phyloP scores from a whole-genome alignment of 2,888 invertebrate genomes.

The Periphyllus acericola region DNA sequence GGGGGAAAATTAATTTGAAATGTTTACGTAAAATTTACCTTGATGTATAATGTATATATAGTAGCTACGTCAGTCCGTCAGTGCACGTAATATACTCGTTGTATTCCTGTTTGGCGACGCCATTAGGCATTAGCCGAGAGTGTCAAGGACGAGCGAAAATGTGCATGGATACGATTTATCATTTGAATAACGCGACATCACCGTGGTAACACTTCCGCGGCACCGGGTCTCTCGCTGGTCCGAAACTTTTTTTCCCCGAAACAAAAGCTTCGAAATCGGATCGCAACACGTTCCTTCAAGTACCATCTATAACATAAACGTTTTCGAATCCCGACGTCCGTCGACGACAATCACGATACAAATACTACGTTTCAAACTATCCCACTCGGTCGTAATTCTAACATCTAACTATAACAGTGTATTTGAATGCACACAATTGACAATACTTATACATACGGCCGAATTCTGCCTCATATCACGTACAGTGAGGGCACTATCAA shows the following conservation, averaged over 20 bases:
- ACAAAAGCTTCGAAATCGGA: background rate
- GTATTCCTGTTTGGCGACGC: constrained; percentile 55
- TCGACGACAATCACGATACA: background rate
- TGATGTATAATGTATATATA: constrained; percentile 2
- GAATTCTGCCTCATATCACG: background rate
- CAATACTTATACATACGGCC: background rate
- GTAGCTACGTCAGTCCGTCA: background rate
- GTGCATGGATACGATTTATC: constrained; percentile 2
- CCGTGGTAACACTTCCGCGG: background rate
- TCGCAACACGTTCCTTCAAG: background rate
- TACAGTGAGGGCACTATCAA: background rate
- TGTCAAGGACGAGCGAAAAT: constrained; percentile 48
- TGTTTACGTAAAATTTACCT: constrained; percentile 49
- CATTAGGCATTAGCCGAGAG: constrained; percentile 20
- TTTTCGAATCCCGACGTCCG: background rate
- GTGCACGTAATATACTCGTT: background rate
- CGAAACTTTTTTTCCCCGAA: background rate
- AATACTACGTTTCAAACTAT: background rate
- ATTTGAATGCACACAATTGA: background rate
- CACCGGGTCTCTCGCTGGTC: background rate
- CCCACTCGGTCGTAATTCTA: background rate
- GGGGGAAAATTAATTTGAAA: constrained; percentile 17
- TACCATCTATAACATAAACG: background rate
- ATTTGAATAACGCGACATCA: constrained; percentile 17
- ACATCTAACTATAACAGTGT: background rate